Base-by-base conservation (phyloP, 2,888 invertebrate species). In the Calephelis perditalis region DNA sequence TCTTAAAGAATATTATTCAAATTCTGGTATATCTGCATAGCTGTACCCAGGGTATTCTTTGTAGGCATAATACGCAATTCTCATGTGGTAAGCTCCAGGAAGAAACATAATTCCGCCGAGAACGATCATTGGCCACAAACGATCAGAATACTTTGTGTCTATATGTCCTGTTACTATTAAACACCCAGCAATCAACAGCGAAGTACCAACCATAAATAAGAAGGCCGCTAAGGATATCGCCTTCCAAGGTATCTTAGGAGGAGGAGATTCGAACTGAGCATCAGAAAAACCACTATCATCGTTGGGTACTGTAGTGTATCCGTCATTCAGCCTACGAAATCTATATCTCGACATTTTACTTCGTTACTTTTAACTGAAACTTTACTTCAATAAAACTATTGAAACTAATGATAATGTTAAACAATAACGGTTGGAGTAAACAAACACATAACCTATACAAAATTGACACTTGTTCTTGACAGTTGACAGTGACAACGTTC, bases 31-130 rank as follows among this genome's bases (percentile, higher is more conserved):
- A 82, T 97, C 97, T 73, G 95, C 94, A 81, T 95, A 97, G 56
- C 96, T 96, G 80, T 95, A 97, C 1, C 97, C 97, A 59, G 95
- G 94, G 74, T 95, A 95, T 75, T 96, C 94, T 70, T 94, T 94
- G 80, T 94, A 96, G 0, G 97, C 97, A 83, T 95, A 96, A 77
- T 95, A 94, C 44, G 97, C 96, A 75, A 98, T 96, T 71, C 96
- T 93, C 57, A 97, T 94, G 78, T 98, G 97, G 83, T 98, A 98
- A 59, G 96, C 95, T 49, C 97, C 98, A 0, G 98, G 98, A 68
- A 98, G 94, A 76, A 98, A 97, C 96, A 97, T 97, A 47, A 98
- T 91, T 35, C 93, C 90, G 44, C 98, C 98, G 73, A 98, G 88
- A 69, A 97, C 94, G 66, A 97, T 93, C 82, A 98, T 92, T 1